phyloP scores from a whole-genome alignment of 2,113 vertebrate genomes.

The Gymnocephalus cernua region DNA sequence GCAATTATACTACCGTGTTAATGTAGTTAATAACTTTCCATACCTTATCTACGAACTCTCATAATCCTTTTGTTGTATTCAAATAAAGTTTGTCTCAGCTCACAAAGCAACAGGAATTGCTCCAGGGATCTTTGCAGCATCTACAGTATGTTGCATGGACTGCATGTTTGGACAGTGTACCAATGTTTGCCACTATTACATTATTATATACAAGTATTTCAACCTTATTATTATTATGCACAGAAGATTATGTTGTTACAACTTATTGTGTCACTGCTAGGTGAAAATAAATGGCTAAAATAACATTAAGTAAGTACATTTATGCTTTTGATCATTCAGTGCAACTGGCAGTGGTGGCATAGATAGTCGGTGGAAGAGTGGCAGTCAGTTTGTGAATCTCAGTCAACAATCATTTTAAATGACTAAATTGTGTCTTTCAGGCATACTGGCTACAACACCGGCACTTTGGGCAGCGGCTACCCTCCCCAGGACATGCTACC shows the following conservation, averaged over 20 bases:
- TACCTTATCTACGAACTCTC: background rate
- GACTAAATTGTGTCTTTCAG: constrained; percentile 63
- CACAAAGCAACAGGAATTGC: background rate
- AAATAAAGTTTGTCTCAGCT: background rate
- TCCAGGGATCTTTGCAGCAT: background rate
- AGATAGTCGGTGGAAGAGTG: too few relatives aligned
- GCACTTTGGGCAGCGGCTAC: constrained; percentile 77
- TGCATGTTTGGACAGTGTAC: background rate
- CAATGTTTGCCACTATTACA: background rate
- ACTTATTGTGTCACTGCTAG: background rate
- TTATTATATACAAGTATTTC: background rate
- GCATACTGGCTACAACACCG: constrained; percentile 79
- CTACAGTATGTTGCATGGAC: background rate
- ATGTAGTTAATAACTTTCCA: background rate
- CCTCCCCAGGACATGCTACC: constrained; percentile 85
- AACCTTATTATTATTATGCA: too few relatives aligned
- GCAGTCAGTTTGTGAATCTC: background rate
- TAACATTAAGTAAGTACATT: background rate
- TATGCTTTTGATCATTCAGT: background rate
- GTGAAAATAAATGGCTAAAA: background rate
- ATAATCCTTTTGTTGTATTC: background rate
- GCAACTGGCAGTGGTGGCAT: background rate
- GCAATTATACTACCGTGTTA: background rate
- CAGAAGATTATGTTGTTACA: background rate
- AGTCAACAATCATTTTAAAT: background rate